Base-by-base conservation (phyloP, 1,140 invertebrate species). In the Drosophila parabipectinata region DNA sequence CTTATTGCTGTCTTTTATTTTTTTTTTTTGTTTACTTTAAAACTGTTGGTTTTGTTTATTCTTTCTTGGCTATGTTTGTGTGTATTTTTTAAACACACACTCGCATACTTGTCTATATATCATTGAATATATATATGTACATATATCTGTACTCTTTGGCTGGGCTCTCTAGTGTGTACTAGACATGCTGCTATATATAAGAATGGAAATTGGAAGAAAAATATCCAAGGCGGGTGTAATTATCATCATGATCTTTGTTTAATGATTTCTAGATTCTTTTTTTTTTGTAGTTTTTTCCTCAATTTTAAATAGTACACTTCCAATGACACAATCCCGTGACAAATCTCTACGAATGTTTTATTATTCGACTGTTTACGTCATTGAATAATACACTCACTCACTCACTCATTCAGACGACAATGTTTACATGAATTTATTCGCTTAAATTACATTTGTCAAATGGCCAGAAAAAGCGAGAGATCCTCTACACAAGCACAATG, bases 21-120 rank as follows among this genome's bases (percentile, higher is more conserved):
- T 10, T 28, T 10, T 28, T 58, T 71, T 79, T 58, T 79, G 80
- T 84, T 79, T 84, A 77, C 77, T 79, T 68, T 61, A 69, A 47
- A 79, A 76, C 69, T 79, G 79, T 69, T 69, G 41, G 41, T 54
- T 37, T 80, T 84, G 80, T 84, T 83, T 84, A 83, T 77, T 72
- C 72, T 50, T 67, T 81, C 71, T 61, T 64, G 60, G 32, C 24
- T 28, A 62, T 80, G 57, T 48, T 54, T 59, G 47, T 68, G 60
- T 54, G 55, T 39, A 14, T 18, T 44, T 41, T 21, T 21, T 21
- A 21, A 21, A 21, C 21, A 21, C 21, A 21, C 21, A 21, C 21
- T 21, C 21, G 21, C 48, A 34, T 26, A 15, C 26, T 10, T 32
- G n/a, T 24, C 10, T 50, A 12, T 18, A 28, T 6, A 45, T 47